These are phyloP conservation scores for Mesoclemmys tuberculata DNA, from an alignment of 2,113 vertebrate species.

Conservation along the genomic window DNA sequence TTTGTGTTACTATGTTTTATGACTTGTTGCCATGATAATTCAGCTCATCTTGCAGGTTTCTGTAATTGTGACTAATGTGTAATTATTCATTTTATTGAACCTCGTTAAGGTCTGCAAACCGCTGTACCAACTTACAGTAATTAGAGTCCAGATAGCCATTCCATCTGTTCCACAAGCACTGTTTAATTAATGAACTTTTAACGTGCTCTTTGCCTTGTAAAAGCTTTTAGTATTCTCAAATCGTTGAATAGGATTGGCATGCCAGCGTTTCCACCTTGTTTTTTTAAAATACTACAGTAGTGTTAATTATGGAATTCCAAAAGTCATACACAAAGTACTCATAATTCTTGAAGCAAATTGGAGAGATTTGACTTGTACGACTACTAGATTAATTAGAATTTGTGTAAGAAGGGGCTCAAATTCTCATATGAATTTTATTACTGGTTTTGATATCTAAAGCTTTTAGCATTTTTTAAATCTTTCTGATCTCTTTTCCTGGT, in stretches of 20 bases:
- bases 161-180: slow-evolving; percentile 94
- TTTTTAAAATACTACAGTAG: slow-evolving; percentile 65
- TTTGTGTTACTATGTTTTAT: slow-evolving; percentile 77
- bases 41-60: slow-evolving; percentile 77
- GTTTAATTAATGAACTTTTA: slow-evolving; percentile 99
- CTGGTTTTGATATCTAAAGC: not conserved
- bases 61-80: slow-evolving; percentile 84
- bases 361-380: slow-evolving; percentile 38
- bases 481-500: not conserved
- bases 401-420: not conserved
- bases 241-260: slow-evolving; percentile 86
- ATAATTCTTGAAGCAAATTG: slow-evolving; percentile 32
- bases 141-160: slow-evolving; percentile 93
- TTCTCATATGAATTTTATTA: not conserved
- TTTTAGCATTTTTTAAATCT: not conserved
- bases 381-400: not conserved
- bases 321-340: slow-evolving; percentile 53
- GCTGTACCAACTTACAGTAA: slow-evolving; percentile 90
- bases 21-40: slow-evolving; percentile 79
- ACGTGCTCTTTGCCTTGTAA: slow-evolving; percentile 83
- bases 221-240: slow-evolving; percentile 87
- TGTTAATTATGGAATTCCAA: slow-evolving; percentile 79
- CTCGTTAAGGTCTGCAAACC: slow-evolving; percentile 84
- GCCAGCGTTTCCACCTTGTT: slow-evolving; percentile 78
- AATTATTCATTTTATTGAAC: slow-evolving; percentile 86